Percentiles rank a stretch among this genome's conserved stretches.
Evolutionary conservation across 2,888 invertebrate genomes (phyloP).

Genomic region (Drosophila longiperda): DNA sequence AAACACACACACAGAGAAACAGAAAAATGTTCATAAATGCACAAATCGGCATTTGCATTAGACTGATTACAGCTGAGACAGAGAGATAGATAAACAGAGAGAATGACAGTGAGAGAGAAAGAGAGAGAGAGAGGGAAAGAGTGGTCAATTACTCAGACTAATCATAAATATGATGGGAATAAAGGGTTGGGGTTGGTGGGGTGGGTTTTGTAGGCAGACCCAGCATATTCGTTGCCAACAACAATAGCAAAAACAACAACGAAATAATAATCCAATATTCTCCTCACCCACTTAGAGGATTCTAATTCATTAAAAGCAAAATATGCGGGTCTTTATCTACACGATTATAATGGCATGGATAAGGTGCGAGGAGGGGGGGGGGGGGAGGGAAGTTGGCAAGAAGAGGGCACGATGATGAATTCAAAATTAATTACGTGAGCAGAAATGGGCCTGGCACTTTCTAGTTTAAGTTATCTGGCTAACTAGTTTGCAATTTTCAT

Average conservation of each 20-base stretch:
- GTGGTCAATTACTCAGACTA: conserved; percentile 43
- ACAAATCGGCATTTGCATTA: conserved; percentile 64
- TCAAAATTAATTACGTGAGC: conserved; percentile 71
- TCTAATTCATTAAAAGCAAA: conserved; percentile 14
- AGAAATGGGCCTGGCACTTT: conserved; percentile 50
- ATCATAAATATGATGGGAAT: background rate
- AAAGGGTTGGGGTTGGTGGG: background rate
- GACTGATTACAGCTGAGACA: conserved; percentile 51
- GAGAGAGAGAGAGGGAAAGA: conserved; percentile 3
- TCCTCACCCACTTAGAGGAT: conserved; percentile 12
- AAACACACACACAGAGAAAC: background rate
- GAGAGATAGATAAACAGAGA: background rate
- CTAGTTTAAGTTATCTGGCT: conserved; percentile 23
- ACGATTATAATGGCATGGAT: background rate
- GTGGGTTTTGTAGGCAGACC: background rate
- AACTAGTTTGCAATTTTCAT: conserved; percentile 8
- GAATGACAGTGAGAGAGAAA: background rate
- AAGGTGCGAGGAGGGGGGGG: no score
- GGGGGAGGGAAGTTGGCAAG: no score
- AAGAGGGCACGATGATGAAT: conserved; percentile 40
- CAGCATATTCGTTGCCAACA: conserved; percentile 15
- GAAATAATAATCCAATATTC: conserved; percentile 31
- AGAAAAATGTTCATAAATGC: conserved; percentile 37
- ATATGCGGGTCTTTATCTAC: background rate
- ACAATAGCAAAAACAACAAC: conserved; percentile 1